A percentile compares a stretch with the other conserved stretches of the same genome.
These are phyloP conservation scores for Seladonia tumulorum DNA, from an alignment of 2,888 invertebrate species.

Conservation along the genomic window DNA sequence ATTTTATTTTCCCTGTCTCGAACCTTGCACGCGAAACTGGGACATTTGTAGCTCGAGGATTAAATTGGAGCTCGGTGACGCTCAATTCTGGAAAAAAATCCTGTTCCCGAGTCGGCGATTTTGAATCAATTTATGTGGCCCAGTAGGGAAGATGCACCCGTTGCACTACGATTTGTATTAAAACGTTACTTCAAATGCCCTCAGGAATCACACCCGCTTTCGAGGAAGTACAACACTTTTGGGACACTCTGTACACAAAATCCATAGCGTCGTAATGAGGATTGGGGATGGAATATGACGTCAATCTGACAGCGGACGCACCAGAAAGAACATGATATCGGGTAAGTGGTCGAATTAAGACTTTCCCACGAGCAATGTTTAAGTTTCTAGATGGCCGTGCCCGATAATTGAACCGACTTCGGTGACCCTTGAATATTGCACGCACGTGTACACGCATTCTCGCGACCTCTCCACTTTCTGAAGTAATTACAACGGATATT, in stretches of 20 bases:
- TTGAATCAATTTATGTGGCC: too few relatives aligned
- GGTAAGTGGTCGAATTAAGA: background rate
- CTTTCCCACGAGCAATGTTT: slow-evolving; percentile 1
- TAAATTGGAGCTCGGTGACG: background rate
- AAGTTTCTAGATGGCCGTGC: background rate
- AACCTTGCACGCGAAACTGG: background rate
- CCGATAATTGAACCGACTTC: background rate
- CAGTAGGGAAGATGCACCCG: too few relatives aligned
- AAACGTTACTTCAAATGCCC: too few relatives aligned
- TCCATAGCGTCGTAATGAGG: too few relatives aligned
- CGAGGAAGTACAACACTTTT: too few relatives aligned
- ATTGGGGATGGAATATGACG: too few relatives aligned
- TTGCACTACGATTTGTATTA: too few relatives aligned
- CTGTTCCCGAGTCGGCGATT: background rate
- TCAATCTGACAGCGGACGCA: too few relatives aligned
- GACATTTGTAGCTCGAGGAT: background rate
- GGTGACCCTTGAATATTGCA: slow-evolving; percentile 18
- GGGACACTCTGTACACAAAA: too few relatives aligned
- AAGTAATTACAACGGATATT: slow-evolving; percentile 49
- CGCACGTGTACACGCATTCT: slow-evolving; percentile 26
- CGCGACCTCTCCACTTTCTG: slow-evolving; percentile 11
- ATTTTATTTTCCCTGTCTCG: background rate
- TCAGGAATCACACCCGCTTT: too few relatives aligned
- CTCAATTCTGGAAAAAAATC: background rate
- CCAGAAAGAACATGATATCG: background rate